Evolutionary conservation across 2,888 invertebrate species (phyloP).

Genomic region (Scaptomyza flava): DNA sequence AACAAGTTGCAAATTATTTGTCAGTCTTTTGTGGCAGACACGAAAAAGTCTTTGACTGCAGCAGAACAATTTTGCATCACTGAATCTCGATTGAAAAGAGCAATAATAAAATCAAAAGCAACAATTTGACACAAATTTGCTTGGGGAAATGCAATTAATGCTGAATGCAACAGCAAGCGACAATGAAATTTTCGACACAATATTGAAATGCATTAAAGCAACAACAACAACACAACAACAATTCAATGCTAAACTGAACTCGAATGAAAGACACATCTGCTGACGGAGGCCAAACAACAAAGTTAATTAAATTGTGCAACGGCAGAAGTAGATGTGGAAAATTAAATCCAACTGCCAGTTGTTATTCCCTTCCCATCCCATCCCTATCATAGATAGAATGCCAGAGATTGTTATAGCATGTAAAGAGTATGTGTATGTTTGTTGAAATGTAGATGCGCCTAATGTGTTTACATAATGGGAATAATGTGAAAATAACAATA

Average conservation of each 20-base stretch:
- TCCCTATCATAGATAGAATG: conserved; percentile 16
- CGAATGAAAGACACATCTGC: conserved; percentile 36
- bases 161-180: conserved; percentile 40
- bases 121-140: conserved; percentile 60
- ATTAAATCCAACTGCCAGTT: conserved; percentile 59
- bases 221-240: conserved; percentile 6
- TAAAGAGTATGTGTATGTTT: background rate
- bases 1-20: conserved; percentile 50
- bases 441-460: conserved; percentile 19
- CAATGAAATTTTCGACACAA: conserved; percentile 52
- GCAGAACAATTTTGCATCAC: conserved; percentile 12
- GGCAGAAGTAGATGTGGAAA: conserved; percentile 45
- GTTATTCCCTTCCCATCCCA: background rate
- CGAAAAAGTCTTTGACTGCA: conserved; percentile 27
- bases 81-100: conserved; percentile 46
- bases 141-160: conserved; percentile 52
- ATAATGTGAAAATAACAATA: conserved; percentile 74
- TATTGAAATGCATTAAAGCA: conserved; percentile 44
- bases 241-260: conserved; percentile 13
- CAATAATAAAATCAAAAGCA: conserved; percentile 58
- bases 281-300: conserved; percentile 49
- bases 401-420: conserved; percentile 19
- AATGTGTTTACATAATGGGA: conserved; percentile 74
- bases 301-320: conserved; percentile 72
- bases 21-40: conserved; percentile 25